Percentiles rank a stretch among this genome's conserved stretches.
Conservation (phyloP, 2,888 invertebrate genomes). For the Xylophagus ater region DNA sequence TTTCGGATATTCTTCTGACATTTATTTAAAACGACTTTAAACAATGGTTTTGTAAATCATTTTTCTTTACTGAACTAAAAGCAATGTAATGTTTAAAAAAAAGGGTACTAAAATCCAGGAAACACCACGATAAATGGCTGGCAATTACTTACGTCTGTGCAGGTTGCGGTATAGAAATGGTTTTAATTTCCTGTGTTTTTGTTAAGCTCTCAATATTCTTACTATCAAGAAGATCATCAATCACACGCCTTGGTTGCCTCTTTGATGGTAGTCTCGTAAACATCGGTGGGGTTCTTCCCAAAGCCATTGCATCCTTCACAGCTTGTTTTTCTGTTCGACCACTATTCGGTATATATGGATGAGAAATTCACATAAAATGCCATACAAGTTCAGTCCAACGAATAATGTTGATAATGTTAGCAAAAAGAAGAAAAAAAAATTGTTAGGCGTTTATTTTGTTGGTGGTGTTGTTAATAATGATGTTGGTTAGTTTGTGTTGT, state of each 20-base stretch:
- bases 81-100: no score
- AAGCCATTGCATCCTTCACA: constrained; percentile 36
- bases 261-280: constrained; percentile 71
- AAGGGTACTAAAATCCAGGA: background rate
- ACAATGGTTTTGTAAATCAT: background rate
- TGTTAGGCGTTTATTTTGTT: no score
- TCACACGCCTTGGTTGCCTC: constrained; percentile 57
- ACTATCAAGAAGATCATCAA: constrained; percentile 45
- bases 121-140: constrained; percentile 13
- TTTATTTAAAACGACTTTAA: background rate
- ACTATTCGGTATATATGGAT: no score
- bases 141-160: constrained; percentile 41
- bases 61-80: no score
- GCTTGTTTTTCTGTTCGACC: constrained; percentile 50
- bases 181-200: constrained; percentile 39
- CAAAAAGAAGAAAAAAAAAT: no score
- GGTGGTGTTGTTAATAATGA: background rate
- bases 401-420: no score
- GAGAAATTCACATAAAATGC: no score
- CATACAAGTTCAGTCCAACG: no score
- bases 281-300: constrained; percentile 52
- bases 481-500: constrained; percentile 16
- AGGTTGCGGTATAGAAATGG: constrained; percentile 46
- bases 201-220: constrained; percentile 39
- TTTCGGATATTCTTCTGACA: background rate